A percentile compares a stretch with the other conserved stretches of the same genome.
Conservation (phyloP, 1,140 invertebrate genomes). For the Steinernema khuongi region DNA sequence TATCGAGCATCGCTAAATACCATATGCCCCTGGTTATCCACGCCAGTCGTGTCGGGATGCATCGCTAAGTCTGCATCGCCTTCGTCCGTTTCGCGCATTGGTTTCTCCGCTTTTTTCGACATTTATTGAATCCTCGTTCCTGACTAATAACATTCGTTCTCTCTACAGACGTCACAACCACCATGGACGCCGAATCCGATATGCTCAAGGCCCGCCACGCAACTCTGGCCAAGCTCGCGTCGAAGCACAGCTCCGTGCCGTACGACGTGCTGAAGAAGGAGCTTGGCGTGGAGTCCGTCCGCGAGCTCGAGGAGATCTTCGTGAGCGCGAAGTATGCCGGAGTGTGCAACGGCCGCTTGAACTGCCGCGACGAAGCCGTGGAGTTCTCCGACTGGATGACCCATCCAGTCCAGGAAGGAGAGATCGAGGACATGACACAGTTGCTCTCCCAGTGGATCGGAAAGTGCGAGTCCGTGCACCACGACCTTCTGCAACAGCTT, state of each 20-base stretch:
- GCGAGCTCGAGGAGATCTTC: neutral
- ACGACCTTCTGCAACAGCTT: neutral
- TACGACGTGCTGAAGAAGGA: neutral
- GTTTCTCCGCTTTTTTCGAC: too few relatives aligned
- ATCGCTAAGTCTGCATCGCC: too few relatives aligned
- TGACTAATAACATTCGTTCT: too few relatives aligned
- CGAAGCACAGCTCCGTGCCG: neutral
- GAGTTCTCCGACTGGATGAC: constrained; percentile 8
- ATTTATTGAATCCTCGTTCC: too few relatives aligned
- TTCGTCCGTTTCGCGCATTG: too few relatives aligned
- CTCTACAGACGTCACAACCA: too few relatives aligned
- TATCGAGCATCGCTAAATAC: too few relatives aligned
- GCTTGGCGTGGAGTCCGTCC: neutral
- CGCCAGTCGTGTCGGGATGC: too few relatives aligned
- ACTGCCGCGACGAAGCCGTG: neutral
- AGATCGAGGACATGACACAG: neutral
- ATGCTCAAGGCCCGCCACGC: neutral
- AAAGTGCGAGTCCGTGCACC: neutral
- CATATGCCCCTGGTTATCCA: too few relatives aligned
- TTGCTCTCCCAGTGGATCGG: neutral
- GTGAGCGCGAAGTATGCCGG: neutral
- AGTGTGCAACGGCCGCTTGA: neutral
- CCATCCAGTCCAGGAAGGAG: neutral
- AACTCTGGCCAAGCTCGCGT: neutral
- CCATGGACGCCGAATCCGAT: neutral